phyloP scores from a whole-genome alignment of 2,113 vertebrate genomes.

The Peromyscus polionotus region DNA sequence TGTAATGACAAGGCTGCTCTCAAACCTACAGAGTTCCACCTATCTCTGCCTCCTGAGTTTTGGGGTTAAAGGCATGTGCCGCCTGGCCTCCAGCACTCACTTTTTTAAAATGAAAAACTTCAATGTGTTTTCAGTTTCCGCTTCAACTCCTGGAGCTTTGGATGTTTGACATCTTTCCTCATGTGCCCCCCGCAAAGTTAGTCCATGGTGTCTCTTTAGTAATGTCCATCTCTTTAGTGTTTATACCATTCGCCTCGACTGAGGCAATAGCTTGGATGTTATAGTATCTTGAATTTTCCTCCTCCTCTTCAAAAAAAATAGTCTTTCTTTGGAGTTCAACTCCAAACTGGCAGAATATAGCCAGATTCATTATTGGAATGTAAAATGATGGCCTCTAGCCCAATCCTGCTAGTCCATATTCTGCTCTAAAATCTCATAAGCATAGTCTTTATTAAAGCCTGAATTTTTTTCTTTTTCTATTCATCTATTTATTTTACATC shows the following conservation, averaged over 20 bases:
- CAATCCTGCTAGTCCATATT: neutral
- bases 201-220: neutral
- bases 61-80: neutral
- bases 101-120: neutral
- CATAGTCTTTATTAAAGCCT: neutral
- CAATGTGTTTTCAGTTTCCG: neutral
- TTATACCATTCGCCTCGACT: neutral
- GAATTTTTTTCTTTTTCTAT: neutral
- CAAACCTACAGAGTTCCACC: neutral
- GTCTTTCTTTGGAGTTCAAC: neutral
- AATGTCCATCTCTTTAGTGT: neutral
- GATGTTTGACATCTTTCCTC: neutral
- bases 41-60: neutral
- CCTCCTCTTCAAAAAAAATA: neutral
- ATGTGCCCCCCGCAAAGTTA: too few species aligned
- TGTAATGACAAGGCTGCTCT: neutral
- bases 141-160: neutral
- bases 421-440: neutral
- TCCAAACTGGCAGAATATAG: neutral
- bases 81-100: neutral
- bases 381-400: neutral
- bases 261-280: neutral
- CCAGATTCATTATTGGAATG: neutral
- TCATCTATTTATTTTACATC: too few species aligned
- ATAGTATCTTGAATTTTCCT: neutral